Evolutionary conservation across 2,797 vertebrate genomes (phyloP), one percentile per base, ranked within the genome.

Genomic region (Monodelphis domestica): DNA sequence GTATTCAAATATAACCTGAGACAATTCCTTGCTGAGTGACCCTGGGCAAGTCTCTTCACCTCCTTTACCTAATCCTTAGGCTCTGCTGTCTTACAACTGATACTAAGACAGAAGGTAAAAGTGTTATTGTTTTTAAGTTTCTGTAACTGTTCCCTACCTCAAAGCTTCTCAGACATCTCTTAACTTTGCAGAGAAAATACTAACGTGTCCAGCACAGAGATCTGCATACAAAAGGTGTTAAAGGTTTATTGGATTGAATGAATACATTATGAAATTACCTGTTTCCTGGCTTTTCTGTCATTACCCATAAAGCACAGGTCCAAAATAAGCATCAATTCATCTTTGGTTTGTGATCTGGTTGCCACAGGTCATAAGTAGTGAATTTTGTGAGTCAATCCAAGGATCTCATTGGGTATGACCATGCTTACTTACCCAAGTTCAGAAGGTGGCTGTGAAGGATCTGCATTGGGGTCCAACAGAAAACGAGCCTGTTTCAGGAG

Each of bases 401-500:
- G 38, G 51, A 54, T 53, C 29, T 21, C 12, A 2, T 92, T n/a
- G 38, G 93, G 78, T 92, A 21, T 15, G 21, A 28, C 11, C 94
- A 88, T 52, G 54, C 98, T 97, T 98, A 99, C 98, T 97, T 98
- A 99, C 98, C 98, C 96, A 28, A 98, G 55, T 15, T 5, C 28
- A 54, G 98, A 98, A 89, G 96, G 45, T 92, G 98, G 98, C 91
- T 98, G 7, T 88, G 93, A 98, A 93, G 98, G n/a, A 94, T 99
- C 33, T 11, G 99, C 99, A 1, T 15, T 98, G 53, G 99, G 97
- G 97, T 99, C 99, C 98, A 99, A 97, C 33, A 99, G 98, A 96
- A 99, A 99, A 91, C 99, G 99, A 84, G 94, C 98, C 95, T 99
- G 99, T 12, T 0, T 98, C 50, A 99, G 91, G 1, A 53, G 52